Evolutionary conservation across 2,113 vertebrate genomes (phyloP), one percentile per base, ranked within the genome.

Genomic region (Lasiurus cinereus): DNA sequence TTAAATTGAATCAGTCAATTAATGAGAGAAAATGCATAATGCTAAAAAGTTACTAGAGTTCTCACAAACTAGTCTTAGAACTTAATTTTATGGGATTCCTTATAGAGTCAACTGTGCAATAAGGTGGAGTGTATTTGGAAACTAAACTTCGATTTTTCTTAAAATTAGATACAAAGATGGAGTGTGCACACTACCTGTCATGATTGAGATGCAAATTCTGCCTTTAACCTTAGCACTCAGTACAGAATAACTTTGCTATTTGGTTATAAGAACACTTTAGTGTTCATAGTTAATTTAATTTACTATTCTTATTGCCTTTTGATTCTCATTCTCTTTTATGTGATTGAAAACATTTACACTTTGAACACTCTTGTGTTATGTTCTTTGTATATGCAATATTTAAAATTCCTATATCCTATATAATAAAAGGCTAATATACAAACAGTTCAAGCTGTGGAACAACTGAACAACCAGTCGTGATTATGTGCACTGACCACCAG

Each of bases 31-130:
- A 88, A 18, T 62, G 62, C 18, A 29, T 66, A 87, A 67, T 85
- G 14, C n/a, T 73, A 85, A 80, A 31, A 79, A 9, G 54, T 78
- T 78, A 74, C 10, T 39, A 91, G 46, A 83, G 16, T n/a, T 29
- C 64, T 89, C 80, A 5, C 54, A 52, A 91, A 84, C 19, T 77
- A 52, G 29, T 88, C 50, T 80, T 91, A 91, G 29, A 27, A 84
- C 24, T 95, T 76, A 95, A 79, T 10, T 59, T 6, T 21, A n/a
- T 2, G 33, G 8, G 4, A 11, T 22, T 62, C 56, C 24, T 80
- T 46, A 21, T 36, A 46, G 8, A 69, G 9, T 85, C 27, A 77
- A 0, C 15, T 80, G 31, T 82, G 14, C 59, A 46, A 33, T 43
- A 29, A 29, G 56, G 21, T 72, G 12, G 3, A 13, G 36, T 67